Evolutionary conservation across 2,888 invertebrate genomes (phyloP).

Genomic region (Apeira syringaria): DNA sequence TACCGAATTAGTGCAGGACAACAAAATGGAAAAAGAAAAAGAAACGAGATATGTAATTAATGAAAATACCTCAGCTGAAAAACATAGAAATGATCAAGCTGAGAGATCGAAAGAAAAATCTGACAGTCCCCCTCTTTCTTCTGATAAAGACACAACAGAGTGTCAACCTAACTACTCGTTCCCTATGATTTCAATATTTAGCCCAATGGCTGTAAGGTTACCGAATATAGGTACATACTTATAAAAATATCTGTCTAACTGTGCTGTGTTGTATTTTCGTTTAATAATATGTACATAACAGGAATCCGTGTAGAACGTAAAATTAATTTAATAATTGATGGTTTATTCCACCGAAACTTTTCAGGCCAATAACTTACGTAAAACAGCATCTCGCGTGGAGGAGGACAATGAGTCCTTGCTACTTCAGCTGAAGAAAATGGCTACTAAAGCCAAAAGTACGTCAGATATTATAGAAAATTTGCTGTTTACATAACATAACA

Average conservation of each 20-base stretch:
- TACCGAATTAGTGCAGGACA: conserved; percentile 34
- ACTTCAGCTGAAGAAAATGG: conserved; percentile 98
- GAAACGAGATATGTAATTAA: conserved; percentile 1
- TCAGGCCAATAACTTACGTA: conserved; percentile 93
- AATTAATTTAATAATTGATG: conserved; percentile 46
- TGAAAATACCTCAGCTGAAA: not conserved
- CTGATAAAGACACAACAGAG: conserved; percentile 50
- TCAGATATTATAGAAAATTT: conserved; percentile 69
- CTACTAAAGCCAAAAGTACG: conserved; percentile 92
- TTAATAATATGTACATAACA: conserved; percentile 38
- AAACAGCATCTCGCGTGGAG: conserved; percentile 95
- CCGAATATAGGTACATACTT: conserved; percentile 76
- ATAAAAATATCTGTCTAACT: conserved; percentile 39
- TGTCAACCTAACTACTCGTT: conserved; percentile 55
- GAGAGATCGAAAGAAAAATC: conserved; percentile 55
- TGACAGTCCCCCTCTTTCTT: conserved; percentile 75
- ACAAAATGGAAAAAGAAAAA: conserved; percentile 36
- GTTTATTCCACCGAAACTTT: conserved; percentile 80
- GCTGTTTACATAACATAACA: conserved; percentile 56
- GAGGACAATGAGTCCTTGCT: conserved; percentile 98
- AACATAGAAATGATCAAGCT: conserved; percentile 16
- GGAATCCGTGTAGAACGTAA: conserved; percentile 16
- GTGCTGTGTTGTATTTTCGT: conserved; percentile 45
- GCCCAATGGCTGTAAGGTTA: conserved; percentile 75
- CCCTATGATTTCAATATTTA: conserved; percentile 72